phyloP scores from a whole-genome alignment of 2,797 vertebrate genomes.

The Rhabdomys pumilio region DNA sequence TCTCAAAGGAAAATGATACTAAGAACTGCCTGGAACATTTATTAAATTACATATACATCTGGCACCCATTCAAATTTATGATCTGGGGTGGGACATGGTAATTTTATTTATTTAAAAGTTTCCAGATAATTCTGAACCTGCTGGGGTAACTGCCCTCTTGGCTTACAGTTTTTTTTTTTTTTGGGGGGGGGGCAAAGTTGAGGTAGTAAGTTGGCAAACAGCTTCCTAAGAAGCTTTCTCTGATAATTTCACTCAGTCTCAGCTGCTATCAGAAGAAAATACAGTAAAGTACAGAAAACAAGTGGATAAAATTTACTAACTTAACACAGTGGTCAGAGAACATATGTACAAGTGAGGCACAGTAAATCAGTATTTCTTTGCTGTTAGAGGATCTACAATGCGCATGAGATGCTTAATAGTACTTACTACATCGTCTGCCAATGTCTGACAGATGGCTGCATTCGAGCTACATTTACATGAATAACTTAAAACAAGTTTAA shows the following conservation, averaged over 20 bases:
- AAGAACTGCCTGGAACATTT: slow-evolving; percentile 34
- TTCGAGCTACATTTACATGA: slow-evolving; percentile 81
- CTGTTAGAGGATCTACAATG: slow-evolving; percentile 74
- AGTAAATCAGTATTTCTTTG: slow-evolving; percentile 64
- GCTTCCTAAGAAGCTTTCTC: slow-evolving; percentile 38
- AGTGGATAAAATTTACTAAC: slow-evolving; percentile 53
- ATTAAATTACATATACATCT: slow-evolving; percentile 37
- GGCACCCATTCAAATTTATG: slow-evolving; percentile 17
- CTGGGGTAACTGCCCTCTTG: not conserved
- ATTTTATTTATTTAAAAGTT: slow-evolving; percentile 5
- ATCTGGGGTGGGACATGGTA: not conserved
- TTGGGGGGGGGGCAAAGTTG: not conserved
- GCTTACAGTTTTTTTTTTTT: not conserved
- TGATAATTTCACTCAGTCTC: slow-evolving; percentile 58
- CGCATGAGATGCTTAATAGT: slow-evolving; percentile 81
- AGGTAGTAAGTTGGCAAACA: slow-evolving; percentile 2
- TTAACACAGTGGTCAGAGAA: slow-evolving; percentile 47
- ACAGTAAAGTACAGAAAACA: slow-evolving; percentile 66
- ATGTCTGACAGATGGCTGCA: slow-evolving; percentile 82
- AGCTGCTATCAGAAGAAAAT: slow-evolving; percentile 64
- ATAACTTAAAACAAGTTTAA: slow-evolving; percentile 74
- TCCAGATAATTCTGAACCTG: slow-evolving; percentile 15
- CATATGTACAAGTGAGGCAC: slow-evolving; percentile 76
- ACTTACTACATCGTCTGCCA: slow-evolving; percentile 79
- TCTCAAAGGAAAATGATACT: slow-evolving; percentile 40